Evolutionary conservation across 92 coral and sea anemone species (phyloP), one percentile per base, ranked within the genome.

Genomic region (Phenganax marumi): DNA sequence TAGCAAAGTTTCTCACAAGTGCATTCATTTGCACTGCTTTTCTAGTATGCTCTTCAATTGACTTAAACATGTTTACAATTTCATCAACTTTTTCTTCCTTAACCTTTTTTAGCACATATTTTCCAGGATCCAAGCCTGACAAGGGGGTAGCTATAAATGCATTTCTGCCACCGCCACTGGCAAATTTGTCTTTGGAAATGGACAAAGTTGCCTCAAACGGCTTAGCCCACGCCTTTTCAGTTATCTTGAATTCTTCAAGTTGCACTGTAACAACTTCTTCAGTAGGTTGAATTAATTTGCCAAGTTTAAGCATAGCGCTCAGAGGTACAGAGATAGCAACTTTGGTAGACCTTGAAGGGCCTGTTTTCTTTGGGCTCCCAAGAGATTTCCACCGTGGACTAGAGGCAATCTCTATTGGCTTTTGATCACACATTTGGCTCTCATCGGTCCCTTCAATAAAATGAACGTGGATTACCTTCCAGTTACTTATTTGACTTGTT

Each of bases 1-100:
- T 33, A 33, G 43, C 43, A 33, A 33, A 33, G 43, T 33, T 33
- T 5, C 43, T 33, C 43, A 33, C 51, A 23, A 71, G 51, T 47
- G 51, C 76, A 71, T 89, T 89, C 92, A 89, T 86, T 26, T 89
- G 91, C 14, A 89, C 91, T 10, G 65, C 47, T 50, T 89, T 89
- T 16, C 92, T 51, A 12, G 90, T 86, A 25, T 89, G 88, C 25
- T 73, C 70, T 12, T 89, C 75, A 3, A 25, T 76, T 7, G 84
- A 75, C n/a, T 25, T 25, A 13, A 89, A 89, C 24, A 58, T 48
- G 51, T 85, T 81, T 77, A 74, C 75, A 26, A 85, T 56, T 79
- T 85, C 88, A 14, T 66, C 48, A 49, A 70, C 70, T 47, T 85
- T 86, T 8, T 81, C 87, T 50, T 76, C 72, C 80, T 82, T 81